A percentile compares a stretch with the other conserved stretches of the same genome.
Conservation (phyloP, 2,888 invertebrate genomes). For the Eristalinus aeneus region DNA sequence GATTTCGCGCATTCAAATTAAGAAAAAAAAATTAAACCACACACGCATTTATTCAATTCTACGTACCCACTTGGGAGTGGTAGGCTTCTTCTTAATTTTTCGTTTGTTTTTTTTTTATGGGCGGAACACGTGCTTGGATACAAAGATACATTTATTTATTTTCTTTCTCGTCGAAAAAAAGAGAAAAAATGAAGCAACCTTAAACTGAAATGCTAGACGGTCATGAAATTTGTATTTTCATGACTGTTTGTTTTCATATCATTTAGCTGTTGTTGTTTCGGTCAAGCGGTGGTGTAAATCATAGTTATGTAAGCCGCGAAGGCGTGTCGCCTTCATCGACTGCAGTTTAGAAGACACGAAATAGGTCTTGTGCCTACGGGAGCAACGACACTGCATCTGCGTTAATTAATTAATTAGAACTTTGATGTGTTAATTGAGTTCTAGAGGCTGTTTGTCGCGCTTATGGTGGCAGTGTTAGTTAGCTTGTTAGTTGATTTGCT, state of each 20-base stretch:
- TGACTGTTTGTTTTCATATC: background rate
- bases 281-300: background rate
- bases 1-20: background rate
- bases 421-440: constrained; percentile 43
- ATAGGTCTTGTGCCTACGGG: background rate
- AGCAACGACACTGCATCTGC: constrained; percentile 52
- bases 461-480: background rate
- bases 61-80: background rate
- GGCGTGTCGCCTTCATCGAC: background rate
- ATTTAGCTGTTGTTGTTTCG: background rate
- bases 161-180: background rate
- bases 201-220: background rate
- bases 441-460: background rate
- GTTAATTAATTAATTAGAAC: constrained; percentile 62
- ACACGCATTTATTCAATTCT: background rate
- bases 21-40: background rate
- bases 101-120: background rate
- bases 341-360: background rate
- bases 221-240: background rate
- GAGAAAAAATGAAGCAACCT: background rate
- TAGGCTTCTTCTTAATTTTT: background rate
- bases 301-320: background rate
- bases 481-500: background rate
- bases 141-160: background rate
- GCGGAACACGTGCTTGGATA: background rate